Percentiles rank a stretch among this genome's conserved stretches.
Evolutionary conservation across 2,888 invertebrate species (phyloP).

Genomic region (Phymatocera aterrima): DNA sequence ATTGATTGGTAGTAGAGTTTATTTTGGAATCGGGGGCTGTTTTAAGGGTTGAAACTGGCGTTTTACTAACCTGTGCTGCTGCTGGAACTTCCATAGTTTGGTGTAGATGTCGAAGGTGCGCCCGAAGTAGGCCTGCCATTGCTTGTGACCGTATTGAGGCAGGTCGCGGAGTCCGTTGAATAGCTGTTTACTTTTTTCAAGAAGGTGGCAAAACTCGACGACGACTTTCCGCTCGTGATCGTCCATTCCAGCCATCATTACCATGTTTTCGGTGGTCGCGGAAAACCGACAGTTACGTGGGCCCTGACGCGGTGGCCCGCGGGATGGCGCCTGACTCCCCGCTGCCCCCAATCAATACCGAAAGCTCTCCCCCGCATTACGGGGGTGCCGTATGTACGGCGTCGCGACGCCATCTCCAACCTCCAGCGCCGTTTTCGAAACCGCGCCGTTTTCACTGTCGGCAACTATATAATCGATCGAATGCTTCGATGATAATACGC

Average conservation of each 20-base stretch:
- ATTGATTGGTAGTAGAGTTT: neutral
- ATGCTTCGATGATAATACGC: conserved; percentile 15
- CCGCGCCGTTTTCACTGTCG: conserved; percentile 17
- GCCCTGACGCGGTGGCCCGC: conserved; percentile 63
- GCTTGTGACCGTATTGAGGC: conserved; percentile 97
- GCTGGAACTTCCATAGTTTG: conserved; percentile 98
- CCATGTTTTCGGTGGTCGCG: conserved; percentile 76
- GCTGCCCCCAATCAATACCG: conserved; percentile 64
- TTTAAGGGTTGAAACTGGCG: neutral
- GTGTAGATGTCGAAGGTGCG: conserved; percentile 98
- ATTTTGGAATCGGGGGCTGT: neutral
- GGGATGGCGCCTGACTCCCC: conserved; percentile 62
- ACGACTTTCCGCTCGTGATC: conserved; percentile 94
- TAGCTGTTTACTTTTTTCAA: conserved; percentile 97
- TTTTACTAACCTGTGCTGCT: conserved; percentile 87
- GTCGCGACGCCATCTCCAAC: conserved; percentile 48
- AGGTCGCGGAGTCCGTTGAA: conserved; percentile 98
- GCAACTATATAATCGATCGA: conserved; percentile 35
- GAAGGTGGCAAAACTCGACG: conserved; percentile 95
- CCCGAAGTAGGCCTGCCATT: conserved; percentile 98
- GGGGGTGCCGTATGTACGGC: conserved; percentile 60
- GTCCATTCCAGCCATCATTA: conserved; percentile 88
- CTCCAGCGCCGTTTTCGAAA: conserved; percentile 36
- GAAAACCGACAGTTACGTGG: conserved; percentile 44
- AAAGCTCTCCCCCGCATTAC: conserved; percentile 62